Base-by-base conservation (phyloP, 2,113 vertebrate genomes). In the Rana temporaria region DNA sequence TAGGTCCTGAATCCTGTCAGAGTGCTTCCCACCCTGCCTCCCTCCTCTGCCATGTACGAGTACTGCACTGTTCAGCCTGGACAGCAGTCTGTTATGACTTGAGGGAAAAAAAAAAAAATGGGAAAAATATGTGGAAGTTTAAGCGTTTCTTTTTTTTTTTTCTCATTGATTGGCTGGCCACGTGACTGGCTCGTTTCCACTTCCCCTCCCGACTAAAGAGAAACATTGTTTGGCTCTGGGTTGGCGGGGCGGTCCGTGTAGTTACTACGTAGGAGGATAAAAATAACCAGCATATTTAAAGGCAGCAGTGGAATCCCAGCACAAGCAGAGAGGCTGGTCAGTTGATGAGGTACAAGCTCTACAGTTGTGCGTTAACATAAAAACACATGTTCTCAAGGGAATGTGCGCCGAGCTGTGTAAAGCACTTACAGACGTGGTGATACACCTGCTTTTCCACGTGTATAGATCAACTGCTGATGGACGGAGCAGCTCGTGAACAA, bases 251-350 rank as follows among this genome's bases (percentile, higher is more conserved):
- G 95, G 95, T 89, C 89, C 90, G 87, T 88, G 14, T 59, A 86
- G 0, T 90, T 89, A 91, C 96, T 96, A 99, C 96, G 96, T 97
- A 91, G 92, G 84, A 92, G 90, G 96, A 96, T 99, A 99, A 98
- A 99, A 99, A 99, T 99, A 99, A 97, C 97, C 86, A 85, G 91
- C 93, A 98, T 99, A 99, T 99, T 98, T 99, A 99, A 99, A 94
- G 94, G 92, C 0, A 19, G 95, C 89, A 84, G 92, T 94, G 97
- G 97, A 97, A 98, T 98, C 98, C 97, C 98, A 93, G 92, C 65
- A 56, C 92, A 96, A 91, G 92, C 96, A 97, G 88, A 92, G 81
- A 87, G 92, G 90, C 94, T 90, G 95, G 94, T 94, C 95, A 95
- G 94, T 88, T 77, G 88, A 88, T 89, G 88, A 92, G 88, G 84